Evolutionary conservation across 2,888 invertebrate genomes (phyloP).

Genomic region (Aphidius colemani): DNA sequence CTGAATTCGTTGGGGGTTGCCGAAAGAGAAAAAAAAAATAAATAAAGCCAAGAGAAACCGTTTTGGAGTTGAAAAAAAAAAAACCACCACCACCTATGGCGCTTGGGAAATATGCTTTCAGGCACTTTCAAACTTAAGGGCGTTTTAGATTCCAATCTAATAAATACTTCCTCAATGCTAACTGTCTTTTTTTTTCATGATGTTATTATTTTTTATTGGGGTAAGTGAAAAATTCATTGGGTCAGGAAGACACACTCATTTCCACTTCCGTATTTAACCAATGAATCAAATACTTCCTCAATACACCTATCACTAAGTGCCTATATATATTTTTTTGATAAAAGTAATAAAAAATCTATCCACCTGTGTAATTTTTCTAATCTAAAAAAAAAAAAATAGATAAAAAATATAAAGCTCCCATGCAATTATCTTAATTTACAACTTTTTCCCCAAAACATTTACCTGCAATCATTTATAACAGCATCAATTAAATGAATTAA

Average conservation of each 20-base stretch:
- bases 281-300: neutral
- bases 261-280: neutral
- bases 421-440: neutral
- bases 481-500: too few relatives aligned
- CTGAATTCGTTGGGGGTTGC: neutral
- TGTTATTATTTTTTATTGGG: slow-evolving; percentile 16
- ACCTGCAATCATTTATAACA: too few relatives aligned
- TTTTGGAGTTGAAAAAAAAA: slow-evolving; percentile 12
- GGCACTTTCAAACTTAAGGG: slow-evolving; percentile 38
- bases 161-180: slow-evolving; percentile 48
- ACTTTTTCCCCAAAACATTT: too few relatives aligned
- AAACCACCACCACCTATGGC: slow-evolving; percentile 45
- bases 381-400: neutral
- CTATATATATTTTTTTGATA: neutral
- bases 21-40: slow-evolving; percentile 22
- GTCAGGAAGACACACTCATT: slow-evolving; percentile 16
- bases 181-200: too few relatives aligned
- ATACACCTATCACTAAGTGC: slow-evolving; percentile 1
- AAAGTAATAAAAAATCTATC: neutral
- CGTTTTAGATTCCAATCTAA: slow-evolving; percentile 54
- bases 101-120: slow-evolving; percentile 52
- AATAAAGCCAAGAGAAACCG: slow-evolving; percentile 26
- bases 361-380: neutral
- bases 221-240: slow-evolving; percentile 29
- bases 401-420: too few relatives aligned